Evolutionary conservation across 2,797 vertebrate species (phyloP).

Genomic region (Orientallactaga sibirica): DNA sequence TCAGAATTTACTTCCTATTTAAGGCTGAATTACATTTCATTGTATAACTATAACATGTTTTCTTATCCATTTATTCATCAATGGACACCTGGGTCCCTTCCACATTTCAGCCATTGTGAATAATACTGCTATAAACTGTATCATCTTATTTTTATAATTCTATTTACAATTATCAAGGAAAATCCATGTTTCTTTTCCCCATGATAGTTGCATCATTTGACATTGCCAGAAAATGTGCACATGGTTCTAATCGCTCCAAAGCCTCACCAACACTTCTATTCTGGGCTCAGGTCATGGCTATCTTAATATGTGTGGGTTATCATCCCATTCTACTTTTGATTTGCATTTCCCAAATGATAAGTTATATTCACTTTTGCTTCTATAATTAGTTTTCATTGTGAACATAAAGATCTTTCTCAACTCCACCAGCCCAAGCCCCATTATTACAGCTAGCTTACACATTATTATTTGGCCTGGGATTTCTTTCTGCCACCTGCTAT

Average conservation of each 20-base stretch:
- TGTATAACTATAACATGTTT: background rate
- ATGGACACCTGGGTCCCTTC: background rate
- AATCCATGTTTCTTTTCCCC: background rate
- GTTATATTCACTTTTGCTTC: conserved; percentile 26
- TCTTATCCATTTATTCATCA: background rate
- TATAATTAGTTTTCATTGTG: background rate
- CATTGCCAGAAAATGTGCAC: background rate
- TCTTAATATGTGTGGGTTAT: too few relatives aligned
- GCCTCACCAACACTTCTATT: background rate
- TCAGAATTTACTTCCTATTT: background rate
- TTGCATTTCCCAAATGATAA: conserved; percentile 12
- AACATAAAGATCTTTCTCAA: background rate
- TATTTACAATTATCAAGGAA: background rate
- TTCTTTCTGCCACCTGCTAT: conserved; percentile 17
- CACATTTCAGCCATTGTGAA: background rate
- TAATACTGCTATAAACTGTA: background rate
- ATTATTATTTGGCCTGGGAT: background rate
- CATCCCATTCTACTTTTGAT: background rate
- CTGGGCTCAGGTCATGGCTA: background rate
- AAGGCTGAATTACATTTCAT: background rate
- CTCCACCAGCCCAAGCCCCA: background rate
- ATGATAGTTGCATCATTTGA: background rate
- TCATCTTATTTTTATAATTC: background rate
- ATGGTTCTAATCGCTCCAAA: background rate
- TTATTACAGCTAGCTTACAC: background rate